phyloP scores from a whole-genome alignment of 1,140 invertebrate genomes.

The Achroia grisella region DNA sequence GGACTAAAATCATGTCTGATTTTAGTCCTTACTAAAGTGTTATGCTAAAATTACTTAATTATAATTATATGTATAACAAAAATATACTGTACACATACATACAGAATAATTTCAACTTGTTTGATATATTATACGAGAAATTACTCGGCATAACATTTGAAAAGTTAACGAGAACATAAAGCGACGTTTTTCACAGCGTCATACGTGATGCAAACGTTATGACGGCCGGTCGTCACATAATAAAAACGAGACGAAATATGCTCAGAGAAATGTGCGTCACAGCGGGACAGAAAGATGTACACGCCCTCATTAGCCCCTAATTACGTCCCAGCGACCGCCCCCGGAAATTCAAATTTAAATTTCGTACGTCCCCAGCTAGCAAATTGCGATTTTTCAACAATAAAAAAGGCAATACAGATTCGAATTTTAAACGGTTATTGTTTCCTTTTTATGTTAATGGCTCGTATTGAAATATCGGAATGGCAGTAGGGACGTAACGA shows the following conservation, averaged over 20 bases:
- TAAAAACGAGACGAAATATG: constrained; percentile 43
- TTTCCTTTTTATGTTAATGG: constrained; percentile 69
- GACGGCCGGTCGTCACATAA: constrained; percentile 39
- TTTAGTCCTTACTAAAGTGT: no score
- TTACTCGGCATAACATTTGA: constrained; percentile 7
- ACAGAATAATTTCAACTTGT: not conserved
- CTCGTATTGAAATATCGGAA: constrained; percentile 59
- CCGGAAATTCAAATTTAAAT: constrained; percentile 65
- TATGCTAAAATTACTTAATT: no score
- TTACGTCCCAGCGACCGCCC: constrained; percentile 42
- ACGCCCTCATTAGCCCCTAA: constrained; percentile 64
- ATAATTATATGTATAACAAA: no score
- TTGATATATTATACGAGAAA: not conserved
- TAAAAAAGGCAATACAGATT: constrained; percentile 45
- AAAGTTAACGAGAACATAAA: constrained; percentile 38
- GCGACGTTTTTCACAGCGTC: not conserved
- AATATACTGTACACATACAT: not conserved
- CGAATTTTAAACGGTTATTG: constrained; percentile 69
- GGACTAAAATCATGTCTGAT: no score
- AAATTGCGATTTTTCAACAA: constrained; percentile 62
- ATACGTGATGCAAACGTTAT: constrained; percentile 17
- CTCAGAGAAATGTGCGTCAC: constrained; percentile 29
- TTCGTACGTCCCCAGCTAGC: constrained; percentile 42
- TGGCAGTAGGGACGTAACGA: constrained; percentile 47
- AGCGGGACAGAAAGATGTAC: constrained; percentile 29